phyloP scores from a whole-genome alignment of 2,113 vertebrate species.

The Triplophysa tibetana region DNA sequence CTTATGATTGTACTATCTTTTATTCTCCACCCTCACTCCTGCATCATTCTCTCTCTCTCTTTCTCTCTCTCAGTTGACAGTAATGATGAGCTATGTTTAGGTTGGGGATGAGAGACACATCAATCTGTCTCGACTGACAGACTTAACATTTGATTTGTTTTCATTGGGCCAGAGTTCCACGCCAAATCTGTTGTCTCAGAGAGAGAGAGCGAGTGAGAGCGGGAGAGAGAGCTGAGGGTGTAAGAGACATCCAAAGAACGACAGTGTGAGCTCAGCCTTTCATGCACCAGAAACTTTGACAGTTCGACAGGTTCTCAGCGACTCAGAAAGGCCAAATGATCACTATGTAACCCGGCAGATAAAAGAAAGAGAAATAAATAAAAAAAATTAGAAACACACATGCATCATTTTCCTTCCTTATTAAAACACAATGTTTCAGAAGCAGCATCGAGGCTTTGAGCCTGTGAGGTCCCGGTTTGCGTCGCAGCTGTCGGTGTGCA shows the following conservation, averaged over 20 bases:
- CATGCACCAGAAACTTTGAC: constrained; percentile 2
- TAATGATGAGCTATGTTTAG: constrained; percentile 57
- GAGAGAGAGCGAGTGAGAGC: constrained; percentile 5
- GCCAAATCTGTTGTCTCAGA: background rate
- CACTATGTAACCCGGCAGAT: background rate
- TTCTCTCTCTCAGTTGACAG: constrained; percentile 45
- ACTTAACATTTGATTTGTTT: constrained; percentile 55
- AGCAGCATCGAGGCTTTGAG: constrained; percentile 9
- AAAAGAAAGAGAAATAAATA: background rate
- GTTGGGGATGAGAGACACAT: constrained; percentile 53
- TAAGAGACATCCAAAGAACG: constrained; percentile 2
- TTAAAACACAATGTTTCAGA: constrained; percentile 31
- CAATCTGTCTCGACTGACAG: constrained; percentile 54
- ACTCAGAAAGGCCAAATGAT: background rate
- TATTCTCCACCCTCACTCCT: background rate
- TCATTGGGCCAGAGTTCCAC: constrained; percentile 29
- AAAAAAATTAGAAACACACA: background rate
- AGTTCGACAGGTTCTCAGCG: constrained; percentile 25
- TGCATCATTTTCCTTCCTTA: constrained; percentile 30
- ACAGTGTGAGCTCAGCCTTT: constrained; percentile 6
- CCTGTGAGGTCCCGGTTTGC: constrained; percentile 31
- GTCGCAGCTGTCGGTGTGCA: constrained; percentile 33
- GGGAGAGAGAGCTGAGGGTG: background rate
- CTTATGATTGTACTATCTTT: constrained; percentile 8
- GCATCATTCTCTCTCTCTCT: constrained; percentile 1